These are phyloP conservation scores for Desmophyllum pertusum DNA, from an alignment of 92 coral and sea anemone genomes.

Conservation along the genomic window DNA sequence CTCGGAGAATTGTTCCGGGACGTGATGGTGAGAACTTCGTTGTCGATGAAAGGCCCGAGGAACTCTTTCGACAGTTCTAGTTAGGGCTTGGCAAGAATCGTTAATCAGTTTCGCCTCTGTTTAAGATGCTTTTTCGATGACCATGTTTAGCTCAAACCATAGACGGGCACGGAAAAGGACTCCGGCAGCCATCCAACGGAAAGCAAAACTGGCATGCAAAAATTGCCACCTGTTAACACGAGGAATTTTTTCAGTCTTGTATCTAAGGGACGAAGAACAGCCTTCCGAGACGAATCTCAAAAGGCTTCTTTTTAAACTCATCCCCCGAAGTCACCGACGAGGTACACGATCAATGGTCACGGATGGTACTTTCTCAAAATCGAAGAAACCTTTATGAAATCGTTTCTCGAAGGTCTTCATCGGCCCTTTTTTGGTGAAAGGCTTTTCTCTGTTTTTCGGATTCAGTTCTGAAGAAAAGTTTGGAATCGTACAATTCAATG, in stretches of 20 bases:
- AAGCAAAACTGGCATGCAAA: slow-evolving; percentile 25
- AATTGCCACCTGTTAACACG: background rate
- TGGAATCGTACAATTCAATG: slow-evolving; percentile 12
- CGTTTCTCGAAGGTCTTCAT: background rate
- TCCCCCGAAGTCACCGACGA: background rate
- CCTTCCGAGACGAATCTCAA: background rate
- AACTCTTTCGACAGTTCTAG: background rate
- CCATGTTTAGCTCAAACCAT: slow-evolving; percentile 6
- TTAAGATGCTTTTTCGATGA: background rate
- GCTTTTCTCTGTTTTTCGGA: slow-evolving; percentile 16
- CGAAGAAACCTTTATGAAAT: slow-evolving; percentile 11
- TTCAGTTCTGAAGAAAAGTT: background rate
- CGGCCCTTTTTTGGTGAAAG: background rate
- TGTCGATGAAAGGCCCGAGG: background rate
- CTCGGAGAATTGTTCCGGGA: slow-evolving; percentile 8
- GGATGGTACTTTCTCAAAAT: slow-evolving; percentile 21
- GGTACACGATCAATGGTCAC: slow-evolving; percentile 19
- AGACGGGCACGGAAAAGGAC: slow-evolving; percentile 21
- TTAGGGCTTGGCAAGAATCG: background rate
- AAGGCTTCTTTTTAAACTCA: background rate
- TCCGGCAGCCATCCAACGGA: slow-evolving; percentile 28
- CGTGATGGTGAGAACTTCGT: background rate
- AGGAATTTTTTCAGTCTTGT: slow-evolving; percentile 26
- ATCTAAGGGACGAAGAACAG: background rate
- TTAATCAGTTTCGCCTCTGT: background rate